phyloP scores from a whole-genome alignment of 2,113 vertebrate species.

The Nymphicus hollandicus region DNA sequence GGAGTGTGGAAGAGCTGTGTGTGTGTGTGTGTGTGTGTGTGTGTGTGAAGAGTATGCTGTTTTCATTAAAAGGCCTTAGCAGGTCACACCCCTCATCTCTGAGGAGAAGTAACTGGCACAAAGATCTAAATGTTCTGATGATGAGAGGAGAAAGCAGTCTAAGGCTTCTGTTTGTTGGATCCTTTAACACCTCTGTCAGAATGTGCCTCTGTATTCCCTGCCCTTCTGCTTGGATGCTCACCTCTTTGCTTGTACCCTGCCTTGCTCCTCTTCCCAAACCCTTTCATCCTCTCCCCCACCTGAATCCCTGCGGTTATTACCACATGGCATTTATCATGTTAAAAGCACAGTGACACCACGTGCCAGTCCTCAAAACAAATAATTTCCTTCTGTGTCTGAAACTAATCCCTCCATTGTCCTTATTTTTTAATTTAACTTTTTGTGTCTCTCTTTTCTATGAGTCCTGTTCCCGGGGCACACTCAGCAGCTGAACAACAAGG shows the following conservation, averaged over 20 bases:
- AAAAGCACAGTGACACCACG: background rate
- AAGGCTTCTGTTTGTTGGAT: background rate
- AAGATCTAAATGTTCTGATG: background rate
- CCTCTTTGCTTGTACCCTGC: background rate
- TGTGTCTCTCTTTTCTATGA: background rate
- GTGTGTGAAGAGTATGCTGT: background rate
- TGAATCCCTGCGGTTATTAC: background rate
- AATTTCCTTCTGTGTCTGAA: background rate
- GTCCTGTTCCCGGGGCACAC: fast-evolving
- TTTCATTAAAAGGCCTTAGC: background rate
- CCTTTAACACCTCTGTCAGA: background rate
- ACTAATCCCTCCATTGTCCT: background rate
- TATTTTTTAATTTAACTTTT: background rate
- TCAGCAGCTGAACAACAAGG: background rate
- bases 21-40: too few species aligned
- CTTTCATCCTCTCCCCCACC: background rate
- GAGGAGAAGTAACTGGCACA: background rate
- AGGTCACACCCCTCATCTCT: background rate
- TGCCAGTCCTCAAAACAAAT: background rate
- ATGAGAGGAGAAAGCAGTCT: background rate
- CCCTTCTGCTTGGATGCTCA: fast-evolving
- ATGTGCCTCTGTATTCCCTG: background rate
- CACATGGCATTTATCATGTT: background rate
- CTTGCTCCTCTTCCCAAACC: background rate
- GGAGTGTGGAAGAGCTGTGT: background rate